Percentiles rank a stretch among this genome's conserved stretches.
phyloP scores from a whole-genome alignment of 2,797 vertebrate species.

The Sebastes oblongus region DNA sequence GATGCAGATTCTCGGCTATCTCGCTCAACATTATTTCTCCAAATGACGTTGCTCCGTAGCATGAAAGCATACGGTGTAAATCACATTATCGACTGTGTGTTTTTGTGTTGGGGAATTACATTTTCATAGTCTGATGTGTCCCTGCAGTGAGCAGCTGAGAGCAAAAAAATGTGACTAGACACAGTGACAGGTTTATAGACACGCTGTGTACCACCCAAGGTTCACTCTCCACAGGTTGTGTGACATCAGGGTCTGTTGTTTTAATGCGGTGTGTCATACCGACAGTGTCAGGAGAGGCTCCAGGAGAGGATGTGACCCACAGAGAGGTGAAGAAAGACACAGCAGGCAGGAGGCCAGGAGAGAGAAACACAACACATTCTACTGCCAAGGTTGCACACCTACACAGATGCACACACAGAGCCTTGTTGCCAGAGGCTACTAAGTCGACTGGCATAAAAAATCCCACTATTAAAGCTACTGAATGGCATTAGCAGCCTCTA shows the following conservation, averaged over 20 bases:
- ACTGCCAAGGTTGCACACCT: slow-evolving; percentile 27
- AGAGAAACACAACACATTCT: slow-evolving; percentile 11
- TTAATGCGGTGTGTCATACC: slow-evolving; percentile 21
- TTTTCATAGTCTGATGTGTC: background rate
- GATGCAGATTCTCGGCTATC: background rate
- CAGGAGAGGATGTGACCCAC: slow-evolving; percentile 33
- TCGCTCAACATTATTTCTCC: background rate
- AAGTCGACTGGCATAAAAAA: slow-evolving; percentile 28
- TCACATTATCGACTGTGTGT: background rate
- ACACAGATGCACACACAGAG: slow-evolving; percentile 4
- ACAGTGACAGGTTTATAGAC: background rate
- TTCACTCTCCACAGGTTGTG: slow-evolving; percentile 11
- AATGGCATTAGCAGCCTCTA: slow-evolving; percentile 37
- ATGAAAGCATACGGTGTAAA: background rate
- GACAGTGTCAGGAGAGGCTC: slow-evolving; percentile 19
- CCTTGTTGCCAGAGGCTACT: slow-evolving; percentile 39
- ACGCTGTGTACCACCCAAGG: background rate
- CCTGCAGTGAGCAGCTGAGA: background rate
- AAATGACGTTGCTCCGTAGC: background rate
- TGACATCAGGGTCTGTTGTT: slow-evolving; percentile 3
- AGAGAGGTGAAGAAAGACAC: slow-evolving; percentile 40
- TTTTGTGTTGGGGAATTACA: background rate
- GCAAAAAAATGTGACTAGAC: background rate
- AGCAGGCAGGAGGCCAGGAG: slow-evolving; percentile 26
- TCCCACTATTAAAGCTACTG: slow-evolving; percentile 22